A percentile compares a stretch with the other conserved stretches of the same genome.
These are phyloP conservation scores for Petromus typicus DNA, from an alignment of 2,113 vertebrate species.

Conservation along the genomic window DNA sequence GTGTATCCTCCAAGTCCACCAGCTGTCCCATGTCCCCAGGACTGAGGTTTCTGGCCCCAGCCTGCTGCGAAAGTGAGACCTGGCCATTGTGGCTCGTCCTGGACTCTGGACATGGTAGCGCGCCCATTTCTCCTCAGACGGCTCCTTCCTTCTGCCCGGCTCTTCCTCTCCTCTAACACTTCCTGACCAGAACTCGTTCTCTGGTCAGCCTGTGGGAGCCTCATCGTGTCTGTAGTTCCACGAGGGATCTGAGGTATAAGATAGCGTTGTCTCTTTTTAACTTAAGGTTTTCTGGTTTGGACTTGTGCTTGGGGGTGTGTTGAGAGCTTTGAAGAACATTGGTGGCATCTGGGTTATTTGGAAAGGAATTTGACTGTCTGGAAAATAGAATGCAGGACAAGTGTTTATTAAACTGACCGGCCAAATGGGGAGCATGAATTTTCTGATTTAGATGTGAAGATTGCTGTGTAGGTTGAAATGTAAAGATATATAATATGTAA, in stretches of 20 bases:
- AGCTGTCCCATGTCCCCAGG: neutral
- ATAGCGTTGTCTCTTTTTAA: neutral
- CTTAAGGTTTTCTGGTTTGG: neutral
- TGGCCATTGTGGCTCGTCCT: neutral
- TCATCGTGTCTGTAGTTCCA: neutral
- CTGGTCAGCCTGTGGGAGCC: neutral
- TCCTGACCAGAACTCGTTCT: neutral
- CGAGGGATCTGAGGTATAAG: neutral
- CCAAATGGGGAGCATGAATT: neutral
- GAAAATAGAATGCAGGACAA: neutral
- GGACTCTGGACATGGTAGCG: neutral
- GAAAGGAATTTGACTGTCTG: slow-evolving; percentile 1
- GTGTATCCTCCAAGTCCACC: neutral
- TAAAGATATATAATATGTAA: neutral
- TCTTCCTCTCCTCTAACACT: no score
- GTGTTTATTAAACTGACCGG: neutral
- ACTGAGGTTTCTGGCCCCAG: neutral
- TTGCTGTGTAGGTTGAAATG: neutral
- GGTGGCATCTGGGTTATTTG: slow-evolving; percentile 10
- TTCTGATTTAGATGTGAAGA: slow-evolving; percentile 9
- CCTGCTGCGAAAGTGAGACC: neutral
- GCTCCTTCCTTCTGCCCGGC: neutral
- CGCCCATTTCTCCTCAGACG: neutral
- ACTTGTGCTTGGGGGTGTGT: neutral
- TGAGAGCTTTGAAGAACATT: neutral